Evolutionary conservation across 2,113 vertebrate species (phyloP), one percentile per base, ranked within the genome.

Genomic region (Ramphastos sulfuratus): DNA sequence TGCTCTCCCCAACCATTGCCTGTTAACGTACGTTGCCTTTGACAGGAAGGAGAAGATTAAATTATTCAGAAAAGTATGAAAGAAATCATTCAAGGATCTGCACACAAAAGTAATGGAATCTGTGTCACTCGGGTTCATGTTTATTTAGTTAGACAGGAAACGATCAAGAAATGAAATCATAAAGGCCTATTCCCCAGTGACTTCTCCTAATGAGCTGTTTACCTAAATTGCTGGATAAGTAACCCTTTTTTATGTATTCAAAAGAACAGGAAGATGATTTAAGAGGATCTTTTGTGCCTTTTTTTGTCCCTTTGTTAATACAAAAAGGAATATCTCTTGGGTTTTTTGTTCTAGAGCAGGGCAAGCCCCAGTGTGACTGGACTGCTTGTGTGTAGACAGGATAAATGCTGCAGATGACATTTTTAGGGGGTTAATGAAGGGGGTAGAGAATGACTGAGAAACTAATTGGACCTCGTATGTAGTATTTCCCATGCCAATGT

Each of bases 111-210:
- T 89, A 80, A 74, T 59, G 87, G 87, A 89, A 86, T 93, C 72
- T 85, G 84, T 96, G 86, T 94, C 95, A 86, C 84, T 96, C 82
- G 64, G 94, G 89, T 96, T 96, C 88, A 91, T 94, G 90, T 95
- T 94, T 96, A 44, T 86, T 96, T 94, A 87, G 91, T 95, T 92
- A 89, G 93, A 96, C 87, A 96, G 96, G 95, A 96, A 97, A 82
- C 31, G 42, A 94, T 83, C 71, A 89, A 92, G 89, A 92, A 96
- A 90, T 96, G 94, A 96, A 96, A 95, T 94, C 92, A 97, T 95
- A 82, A 93, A 95, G 70, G 20, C 93, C 92, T 92, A 91, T 86
- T 96, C 95, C 93, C 85, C 66, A 37, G 44, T 83, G 96, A 80
- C 48, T 94, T 92, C 80, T 91, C 80, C 75, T 96, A 94, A 92